Evolutionary conservation across 2,797 vertebrate species (phyloP).

Genomic region (Ceryle rudis): DNA sequence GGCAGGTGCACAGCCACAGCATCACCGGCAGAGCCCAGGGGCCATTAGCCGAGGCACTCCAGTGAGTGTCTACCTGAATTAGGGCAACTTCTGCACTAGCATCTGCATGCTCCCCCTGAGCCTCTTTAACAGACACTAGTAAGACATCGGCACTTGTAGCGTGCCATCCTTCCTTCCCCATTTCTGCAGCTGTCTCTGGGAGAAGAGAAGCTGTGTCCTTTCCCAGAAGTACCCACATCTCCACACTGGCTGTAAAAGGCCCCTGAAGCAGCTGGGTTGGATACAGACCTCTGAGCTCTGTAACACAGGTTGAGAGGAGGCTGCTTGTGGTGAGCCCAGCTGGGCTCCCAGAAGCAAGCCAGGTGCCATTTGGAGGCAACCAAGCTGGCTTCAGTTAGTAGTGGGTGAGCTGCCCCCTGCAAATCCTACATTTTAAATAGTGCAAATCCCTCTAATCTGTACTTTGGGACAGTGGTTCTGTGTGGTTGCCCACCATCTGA

Average conservation of each 20-base stretch:
- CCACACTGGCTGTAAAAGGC: neutral
- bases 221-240: neutral
- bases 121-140: accelerated
- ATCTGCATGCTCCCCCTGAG: accelerated
- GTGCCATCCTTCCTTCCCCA: accelerated
- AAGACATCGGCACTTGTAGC: neutral
- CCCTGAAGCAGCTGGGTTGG: neutral
- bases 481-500: neutral
- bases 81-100: neutral
- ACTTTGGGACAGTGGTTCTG: neutral
- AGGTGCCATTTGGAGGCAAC: neutral
- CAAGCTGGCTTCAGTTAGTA: neutral
- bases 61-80: neutral
- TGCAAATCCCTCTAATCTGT: neutral
- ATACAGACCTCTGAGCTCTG: neutral
- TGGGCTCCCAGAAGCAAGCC: neutral
- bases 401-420: neutral
- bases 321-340: neutral
- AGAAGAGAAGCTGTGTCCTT: neutral
- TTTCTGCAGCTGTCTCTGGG: neutral
- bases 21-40: neutral
- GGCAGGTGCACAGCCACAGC: neutral
- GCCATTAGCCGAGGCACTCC: neutral
- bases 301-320: neutral
- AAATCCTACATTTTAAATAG: neutral